Conservation (phyloP, 2,113 vertebrate species). For the Zapus hudsonius region DNA sequence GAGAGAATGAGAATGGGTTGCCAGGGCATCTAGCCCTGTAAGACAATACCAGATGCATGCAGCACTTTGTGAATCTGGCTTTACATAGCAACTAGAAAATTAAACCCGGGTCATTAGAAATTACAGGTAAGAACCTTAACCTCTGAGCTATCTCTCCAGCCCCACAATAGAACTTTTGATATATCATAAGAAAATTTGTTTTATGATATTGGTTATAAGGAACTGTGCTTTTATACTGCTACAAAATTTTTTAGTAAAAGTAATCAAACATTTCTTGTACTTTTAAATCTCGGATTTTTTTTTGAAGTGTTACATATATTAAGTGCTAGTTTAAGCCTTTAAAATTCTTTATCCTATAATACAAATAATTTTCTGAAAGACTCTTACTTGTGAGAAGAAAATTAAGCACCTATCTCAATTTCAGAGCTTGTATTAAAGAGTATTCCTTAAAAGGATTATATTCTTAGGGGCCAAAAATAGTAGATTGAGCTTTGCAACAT, state of each 20-base stretch:
- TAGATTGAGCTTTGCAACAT: constrained; percentile 63
- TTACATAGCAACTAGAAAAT: too few relatives aligned
- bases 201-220: not conserved
- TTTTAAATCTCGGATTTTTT: constrained; percentile 35
- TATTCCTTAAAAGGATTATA: constrained; percentile 54
- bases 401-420: constrained; percentile 62
- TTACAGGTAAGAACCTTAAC: too few relatives aligned
- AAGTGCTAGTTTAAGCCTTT: constrained; percentile 56
- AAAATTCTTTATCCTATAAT: constrained; percentile 69
- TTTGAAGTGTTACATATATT: constrained; percentile 49
- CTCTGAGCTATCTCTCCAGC: too few relatives aligned
- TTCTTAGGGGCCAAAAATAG: constrained; percentile 67
- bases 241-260: constrained; percentile 14
- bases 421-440: constrained; percentile 48
- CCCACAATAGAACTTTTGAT: constrained; percentile 9
- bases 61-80: too few relatives aligned
- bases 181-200: not conserved
- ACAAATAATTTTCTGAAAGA: constrained; percentile 75
- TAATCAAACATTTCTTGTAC: constrained; percentile 33
- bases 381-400: constrained; percentile 63
- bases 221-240: constrained; percentile 38
- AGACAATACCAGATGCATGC: too few relatives aligned
- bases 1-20: too few relatives aligned
- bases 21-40: too few relatives aligned
- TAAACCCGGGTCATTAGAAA: too few relatives aligned